Conservation (phyloP, 2,113 vertebrate species). For the Lipotes vexillifer region DNA sequence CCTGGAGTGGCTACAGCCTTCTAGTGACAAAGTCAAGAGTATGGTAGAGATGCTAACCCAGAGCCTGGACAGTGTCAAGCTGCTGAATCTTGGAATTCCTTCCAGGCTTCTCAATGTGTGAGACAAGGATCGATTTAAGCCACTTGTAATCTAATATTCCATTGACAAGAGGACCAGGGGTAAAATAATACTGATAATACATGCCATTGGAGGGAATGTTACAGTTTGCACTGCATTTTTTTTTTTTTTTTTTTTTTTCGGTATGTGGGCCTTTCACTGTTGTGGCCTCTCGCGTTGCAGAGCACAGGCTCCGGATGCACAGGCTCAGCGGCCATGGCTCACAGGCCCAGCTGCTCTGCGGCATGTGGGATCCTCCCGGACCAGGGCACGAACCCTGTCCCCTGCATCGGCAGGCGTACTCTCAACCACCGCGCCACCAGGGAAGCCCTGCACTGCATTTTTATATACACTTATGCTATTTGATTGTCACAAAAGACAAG, state of each 20-base stretch:
- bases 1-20: not conserved
- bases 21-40: not conserved
- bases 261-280: no score
- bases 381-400: no score
- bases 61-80: not conserved
- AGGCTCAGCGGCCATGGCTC: no score
- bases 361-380: no score
- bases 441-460: not conserved
- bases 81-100: not conserved
- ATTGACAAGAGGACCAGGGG: not conserved
- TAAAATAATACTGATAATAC: not conserved
- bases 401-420: no score
- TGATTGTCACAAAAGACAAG: not conserved
- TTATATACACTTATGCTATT: not conserved
- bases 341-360: no score
- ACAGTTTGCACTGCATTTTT: not conserved
- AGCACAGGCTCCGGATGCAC: no score
- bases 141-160: not conserved
- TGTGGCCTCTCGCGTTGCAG: no score
- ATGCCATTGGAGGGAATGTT: not conserved
- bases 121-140: not conserved
- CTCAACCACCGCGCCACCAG: no score
- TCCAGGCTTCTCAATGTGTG: not conserved
- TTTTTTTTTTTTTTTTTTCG: no score
- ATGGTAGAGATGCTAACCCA: not conserved